Percentiles rank a stretch among this genome's conserved stretches.
phyloP scores from a whole-genome alignment of 2,797 vertebrate genomes.

The Sebastes ruberrimus region DNA sequence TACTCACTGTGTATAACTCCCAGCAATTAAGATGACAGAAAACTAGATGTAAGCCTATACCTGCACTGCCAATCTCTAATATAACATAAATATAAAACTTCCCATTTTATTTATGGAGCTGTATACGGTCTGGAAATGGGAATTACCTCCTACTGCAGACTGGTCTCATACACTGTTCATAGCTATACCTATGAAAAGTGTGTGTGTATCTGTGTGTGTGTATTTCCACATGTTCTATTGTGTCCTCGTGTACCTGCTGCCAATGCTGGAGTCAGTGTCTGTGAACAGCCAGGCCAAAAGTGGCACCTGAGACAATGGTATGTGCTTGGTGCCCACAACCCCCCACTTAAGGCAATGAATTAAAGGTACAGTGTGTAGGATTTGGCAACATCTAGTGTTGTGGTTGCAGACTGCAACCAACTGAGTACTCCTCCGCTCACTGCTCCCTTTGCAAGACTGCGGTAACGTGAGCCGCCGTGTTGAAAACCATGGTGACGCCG shows the following conservation, averaged over 20 bases:
- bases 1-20: not conserved
- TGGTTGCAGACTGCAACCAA: too few relatives aligned
- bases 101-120: not conserved
- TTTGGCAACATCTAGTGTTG: too few relatives aligned
- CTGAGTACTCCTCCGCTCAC: too few relatives aligned
- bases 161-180: not conserved
- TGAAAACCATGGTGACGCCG: too few relatives aligned
- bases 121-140: not conserved
- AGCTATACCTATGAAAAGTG: not conserved
- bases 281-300: not conserved
- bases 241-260: not conserved
- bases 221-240: not conserved
- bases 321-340: slow-evolving; percentile 13
- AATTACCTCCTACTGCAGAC: rapidly evolving
- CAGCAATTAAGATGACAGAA: not conserved
- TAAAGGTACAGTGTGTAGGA: too few relatives aligned
- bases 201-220: not conserved
- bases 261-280: not conserved
- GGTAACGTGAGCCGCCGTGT: too few relatives aligned
- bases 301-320: not conserved
- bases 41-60: not conserved
- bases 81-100: not conserved
- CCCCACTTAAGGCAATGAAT: slow-evolving; percentile 35
- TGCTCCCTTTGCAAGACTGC: too few relatives aligned
- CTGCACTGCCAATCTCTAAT: not conserved